Evolutionary conservation across 2,888 invertebrate genomes (phyloP).

Genomic region (Drosophila greeni): DNA sequence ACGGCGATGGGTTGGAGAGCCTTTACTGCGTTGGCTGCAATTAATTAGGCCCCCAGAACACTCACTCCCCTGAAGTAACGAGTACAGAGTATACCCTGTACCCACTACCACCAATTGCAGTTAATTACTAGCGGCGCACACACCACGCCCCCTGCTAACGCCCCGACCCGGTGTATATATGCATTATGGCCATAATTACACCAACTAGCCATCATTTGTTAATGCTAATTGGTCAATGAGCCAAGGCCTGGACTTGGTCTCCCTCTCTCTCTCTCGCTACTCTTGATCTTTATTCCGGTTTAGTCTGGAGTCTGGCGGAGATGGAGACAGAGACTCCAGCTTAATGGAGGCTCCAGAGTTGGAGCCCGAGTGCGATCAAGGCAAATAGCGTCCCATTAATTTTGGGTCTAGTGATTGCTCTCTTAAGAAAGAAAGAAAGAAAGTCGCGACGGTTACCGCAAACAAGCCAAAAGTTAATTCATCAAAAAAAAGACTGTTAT

Average conservation of each 20-base stretch:
- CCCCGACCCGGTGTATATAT: constrained; percentile 60
- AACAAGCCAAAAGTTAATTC: constrained; percentile 21
- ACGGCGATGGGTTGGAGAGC: neutral
- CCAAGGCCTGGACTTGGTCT: constrained; percentile 3
- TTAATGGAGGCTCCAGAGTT: constrained; percentile 31
- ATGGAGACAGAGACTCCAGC: constrained; percentile 1
- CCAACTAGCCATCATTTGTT: constrained; percentile 73
- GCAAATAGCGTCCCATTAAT: constrained; percentile 41
- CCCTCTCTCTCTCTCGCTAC: neutral
- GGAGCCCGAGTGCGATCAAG: constrained; percentile 24
- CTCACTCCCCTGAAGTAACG: constrained; percentile 1
- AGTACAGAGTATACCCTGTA: neutral
- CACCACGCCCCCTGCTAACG: constrained; percentile 55
- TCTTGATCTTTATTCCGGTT: constrained; percentile 25
- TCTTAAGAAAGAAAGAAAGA: constrained; percentile 14
- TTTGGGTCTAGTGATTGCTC: constrained; percentile 36
- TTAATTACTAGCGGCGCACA: constrained; percentile 50
- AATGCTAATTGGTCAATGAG: constrained; percentile 73
- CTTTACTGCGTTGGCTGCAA: constrained; percentile 46
- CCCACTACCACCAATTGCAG: constrained; percentile 40
- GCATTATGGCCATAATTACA: constrained; percentile 71
- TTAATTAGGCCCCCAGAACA: constrained; percentile 53
- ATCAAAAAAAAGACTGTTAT: constrained; percentile 1
- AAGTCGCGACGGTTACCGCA: constrained; percentile 18
- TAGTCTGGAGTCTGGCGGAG: neutral